Conservation (phyloP, 2,888 invertebrate genomes). For the Hypercompe scribonia region DNA sequence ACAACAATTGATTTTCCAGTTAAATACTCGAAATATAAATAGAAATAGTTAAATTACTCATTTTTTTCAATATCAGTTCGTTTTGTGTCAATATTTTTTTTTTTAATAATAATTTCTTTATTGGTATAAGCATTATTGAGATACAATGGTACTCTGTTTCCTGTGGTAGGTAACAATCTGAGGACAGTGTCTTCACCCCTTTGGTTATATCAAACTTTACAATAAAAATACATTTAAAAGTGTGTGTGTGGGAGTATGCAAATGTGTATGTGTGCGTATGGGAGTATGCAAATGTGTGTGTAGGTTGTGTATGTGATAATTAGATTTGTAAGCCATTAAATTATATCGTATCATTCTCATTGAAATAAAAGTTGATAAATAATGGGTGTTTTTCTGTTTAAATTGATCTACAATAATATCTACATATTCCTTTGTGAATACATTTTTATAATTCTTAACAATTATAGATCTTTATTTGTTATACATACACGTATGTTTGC, state of each 20-base stretch:
- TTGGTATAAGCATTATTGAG: too few relatives aligned
- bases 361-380: conserved; percentile 9
- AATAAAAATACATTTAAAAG: too few relatives aligned
- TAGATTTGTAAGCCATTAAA: too few relatives aligned
- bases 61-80: background rate
- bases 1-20: conserved; percentile 63
- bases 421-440: conserved; percentile 4
- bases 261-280: too few relatives aligned
- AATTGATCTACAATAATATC: conserved; percentile 1
- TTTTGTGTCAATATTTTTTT: background rate
- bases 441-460: background rate
- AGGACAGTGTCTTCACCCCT: too few relatives aligned
- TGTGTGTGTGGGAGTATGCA: too few relatives aligned
- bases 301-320: too few relatives aligned
- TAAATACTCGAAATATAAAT: conserved; percentile 49
- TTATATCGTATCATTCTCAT: background rate
- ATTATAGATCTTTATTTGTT: background rate
- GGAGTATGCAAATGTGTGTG: too few relatives aligned
- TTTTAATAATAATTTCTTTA: too few relatives aligned
- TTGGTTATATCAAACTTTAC: too few relatives aligned
- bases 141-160: too few relatives aligned
- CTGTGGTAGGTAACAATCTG: too few relatives aligned
- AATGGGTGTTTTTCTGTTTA: background rate
- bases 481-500: background rate
- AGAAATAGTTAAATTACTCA: conserved; percentile 16